Percentiles rank a stretch among this genome's conserved stretches.
Conservation (phyloP, 2,797 vertebrate species). For the Onychomys torridus region DNA sequence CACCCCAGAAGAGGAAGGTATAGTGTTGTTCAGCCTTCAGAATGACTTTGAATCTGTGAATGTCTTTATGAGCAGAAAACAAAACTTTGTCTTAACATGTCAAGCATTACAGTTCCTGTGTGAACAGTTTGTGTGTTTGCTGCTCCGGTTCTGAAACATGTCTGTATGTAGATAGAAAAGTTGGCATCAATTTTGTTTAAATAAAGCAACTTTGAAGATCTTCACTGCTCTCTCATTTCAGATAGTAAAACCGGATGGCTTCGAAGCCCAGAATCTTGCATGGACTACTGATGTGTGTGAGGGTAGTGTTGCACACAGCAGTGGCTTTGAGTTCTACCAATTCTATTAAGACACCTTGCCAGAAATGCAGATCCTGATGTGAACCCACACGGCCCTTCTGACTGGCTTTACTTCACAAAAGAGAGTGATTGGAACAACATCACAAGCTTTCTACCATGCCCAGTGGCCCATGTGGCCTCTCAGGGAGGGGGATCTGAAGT, state of each 20-base stretch:
- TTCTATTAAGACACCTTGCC: background rate
- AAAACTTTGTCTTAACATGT: constrained; percentile 37
- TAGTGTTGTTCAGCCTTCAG: background rate
- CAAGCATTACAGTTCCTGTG: constrained; percentile 58
- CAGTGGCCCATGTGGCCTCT: background rate
- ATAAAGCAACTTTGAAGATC: constrained; percentile 73
- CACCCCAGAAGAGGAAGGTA: background rate
- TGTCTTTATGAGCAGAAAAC: constrained; percentile 60
- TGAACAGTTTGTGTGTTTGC: constrained; percentile 68
- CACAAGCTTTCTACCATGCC: background rate
- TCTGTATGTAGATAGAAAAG: constrained; percentile 67
- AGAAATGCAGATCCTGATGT: background rate
- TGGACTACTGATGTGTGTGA: rapidly evolving
- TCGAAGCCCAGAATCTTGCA: rapidly evolving
- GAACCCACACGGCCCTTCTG: background rate
- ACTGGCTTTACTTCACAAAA: background rate
- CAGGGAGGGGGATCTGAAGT: background rate
- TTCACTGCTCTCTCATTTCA: constrained; percentile 45
- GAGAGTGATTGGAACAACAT: background rate
- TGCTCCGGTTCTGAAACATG: constrained; percentile 75
- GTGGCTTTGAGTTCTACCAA: background rate
- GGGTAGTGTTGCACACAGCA: too few species aligned
- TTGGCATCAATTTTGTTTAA: constrained; percentile 76
- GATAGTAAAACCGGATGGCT: background rate
- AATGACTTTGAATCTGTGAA: constrained; percentile 22